A percentile compares a stretch with the other conserved stretches of the same genome.
phyloP scores from a whole-genome alignment of 1,140 invertebrate species.

The Neelides sp. region DNA sequence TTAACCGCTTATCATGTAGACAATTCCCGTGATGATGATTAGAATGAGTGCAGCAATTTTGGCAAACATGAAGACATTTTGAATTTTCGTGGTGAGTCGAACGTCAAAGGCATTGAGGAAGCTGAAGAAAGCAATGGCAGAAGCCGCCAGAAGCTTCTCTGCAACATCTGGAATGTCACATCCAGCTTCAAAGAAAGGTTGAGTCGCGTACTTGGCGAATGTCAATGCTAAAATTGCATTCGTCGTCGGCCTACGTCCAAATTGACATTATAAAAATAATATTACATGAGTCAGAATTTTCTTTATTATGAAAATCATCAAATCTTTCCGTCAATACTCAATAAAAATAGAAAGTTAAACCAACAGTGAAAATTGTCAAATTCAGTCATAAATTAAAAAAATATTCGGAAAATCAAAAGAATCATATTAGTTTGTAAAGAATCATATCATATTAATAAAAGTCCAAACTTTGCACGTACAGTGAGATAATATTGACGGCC shows the following conservation, averaged over 20 bases:
- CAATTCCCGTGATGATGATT: slow-evolving; percentile 52
- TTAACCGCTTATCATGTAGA: slow-evolving; percentile 55
- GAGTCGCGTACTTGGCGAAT: slow-evolving; percentile 85
- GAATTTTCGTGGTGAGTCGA: slow-evolving; percentile 68
- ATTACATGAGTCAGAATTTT: neutral
- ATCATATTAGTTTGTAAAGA: too few species aligned
- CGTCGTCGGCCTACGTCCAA: slow-evolving; percentile 77
- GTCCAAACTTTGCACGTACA: slow-evolving; percentile 41
- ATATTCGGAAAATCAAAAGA: too few species aligned
- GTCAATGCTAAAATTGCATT: slow-evolving; percentile 93
- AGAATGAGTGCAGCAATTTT: slow-evolving; percentile 42
- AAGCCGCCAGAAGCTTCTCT: slow-evolving; percentile 56
- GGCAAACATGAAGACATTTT: slow-evolving; percentile 53
- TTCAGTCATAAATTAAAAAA: too few species aligned
- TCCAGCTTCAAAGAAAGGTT: slow-evolving; percentile 65
- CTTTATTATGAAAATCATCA: too few species aligned
- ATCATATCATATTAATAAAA: too few species aligned
- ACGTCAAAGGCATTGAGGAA: slow-evolving; percentile 81
- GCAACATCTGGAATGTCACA: slow-evolving; percentile 57
- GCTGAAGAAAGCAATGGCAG: slow-evolving; percentile 64
- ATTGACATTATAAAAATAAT: slow-evolving; percentile 10
- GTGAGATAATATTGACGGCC: slow-evolving; percentile 78
- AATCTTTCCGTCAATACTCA: too few species aligned
- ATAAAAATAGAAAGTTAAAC: too few species aligned
- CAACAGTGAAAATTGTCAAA: too few species aligned